A percentile compares a stretch with the other conserved stretches of the same genome.
phyloP scores from a whole-genome alignment of 2,797 vertebrate genomes.

The Kryptolebias ocellatus region DNA sequence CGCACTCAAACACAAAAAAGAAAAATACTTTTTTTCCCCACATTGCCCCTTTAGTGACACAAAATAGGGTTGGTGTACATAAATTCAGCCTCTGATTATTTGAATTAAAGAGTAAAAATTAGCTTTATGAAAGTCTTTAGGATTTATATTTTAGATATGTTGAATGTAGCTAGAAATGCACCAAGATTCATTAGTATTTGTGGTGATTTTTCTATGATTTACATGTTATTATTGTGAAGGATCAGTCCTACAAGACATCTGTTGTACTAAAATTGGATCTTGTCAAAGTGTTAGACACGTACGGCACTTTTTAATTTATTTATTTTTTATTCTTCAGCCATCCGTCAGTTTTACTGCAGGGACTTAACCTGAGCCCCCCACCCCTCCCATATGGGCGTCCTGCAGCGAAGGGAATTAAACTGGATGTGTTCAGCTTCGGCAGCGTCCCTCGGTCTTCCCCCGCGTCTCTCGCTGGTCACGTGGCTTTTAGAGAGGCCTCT shows the following conservation, averaged over 20 bases:
- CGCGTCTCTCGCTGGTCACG: conserved; percentile 39
- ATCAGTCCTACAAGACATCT: neutral
- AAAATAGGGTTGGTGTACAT: too few relatives aligned
- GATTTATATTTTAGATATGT: neutral
- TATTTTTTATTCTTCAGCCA: neutral
- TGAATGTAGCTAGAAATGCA: too few relatives aligned
- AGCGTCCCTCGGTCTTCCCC: conserved; percentile 43
- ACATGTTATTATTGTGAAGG: too few relatives aligned
- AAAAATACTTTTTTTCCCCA: neutral
- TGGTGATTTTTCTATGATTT: neutral
- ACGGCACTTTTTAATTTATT: neutral
- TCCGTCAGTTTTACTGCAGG: conserved; percentile 19
- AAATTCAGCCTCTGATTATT: neutral
- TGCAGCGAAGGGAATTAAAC: conserved; percentile 40
- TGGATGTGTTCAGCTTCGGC: conserved; percentile 47
- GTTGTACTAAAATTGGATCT: conserved; percentile 1
- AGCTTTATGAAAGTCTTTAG: too few relatives aligned
- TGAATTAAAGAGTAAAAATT: neutral
- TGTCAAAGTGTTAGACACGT: neutral
- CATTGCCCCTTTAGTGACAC: neutral
- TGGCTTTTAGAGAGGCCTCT: conserved; percentile 37
- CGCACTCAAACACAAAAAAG: neutral
- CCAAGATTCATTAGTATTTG: too few relatives aligned
- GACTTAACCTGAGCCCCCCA: conserved; percentile 31
- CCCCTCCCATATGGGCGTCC: conserved; percentile 21